Base-by-base conservation (phyloP, 2,113 vertebrate species). In the Boulengerochromis microlepis region DNA sequence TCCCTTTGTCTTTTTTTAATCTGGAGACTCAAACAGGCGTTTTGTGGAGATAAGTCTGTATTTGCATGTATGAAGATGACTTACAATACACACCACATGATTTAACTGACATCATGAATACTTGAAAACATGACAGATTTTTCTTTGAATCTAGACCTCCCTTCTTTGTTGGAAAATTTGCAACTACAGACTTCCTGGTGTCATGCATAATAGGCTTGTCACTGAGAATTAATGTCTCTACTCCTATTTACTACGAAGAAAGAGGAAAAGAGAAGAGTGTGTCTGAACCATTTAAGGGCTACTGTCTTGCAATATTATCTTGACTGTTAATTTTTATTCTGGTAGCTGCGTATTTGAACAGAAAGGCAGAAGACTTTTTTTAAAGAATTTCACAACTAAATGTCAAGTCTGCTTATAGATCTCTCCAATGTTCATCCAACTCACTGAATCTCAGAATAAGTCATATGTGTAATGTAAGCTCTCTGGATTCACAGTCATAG, bases 171-270 rank as follows among this genome's bases (percentile, higher is more conserved):
- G 26, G 19, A 80, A 81, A 91, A 92, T 89, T 88, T 87, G 88
- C 84, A 86, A 86, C 69, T 88, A 80, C 53, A 82, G 86, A 87
- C 71, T 81, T 82, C 82, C 59, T 83, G 24, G 84, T 45, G 78
- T 87, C 87, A 88, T 83, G 74, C 83, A 87, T 92, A 95, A 94
- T 92, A 87, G 92, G 80, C 93, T 89, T 95, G 95, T 95, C 94
- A 94, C 31, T 86, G 90, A 92, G 64, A 95, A 93, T 95, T 88
- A 94, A 84, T 90, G 90, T 94, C 91, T 88, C 87, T 22, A 57
- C 71, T 40, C 82, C 80, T 85, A 91, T 93, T 96, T 91, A 91
- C 53, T 85, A 86, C 90, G 81, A 24, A 69, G 69, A 57, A 80
- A 84, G 66, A 89, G 66, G 47, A 76, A 74, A 33, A 64, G 53